Percentiles rank a stretch among this genome's conserved stretches.
These are phyloP conservation scores for Dryobates pubescens DNA, from an alignment of 2,797 vertebrate genomes.

Conservation along the genomic window DNA sequence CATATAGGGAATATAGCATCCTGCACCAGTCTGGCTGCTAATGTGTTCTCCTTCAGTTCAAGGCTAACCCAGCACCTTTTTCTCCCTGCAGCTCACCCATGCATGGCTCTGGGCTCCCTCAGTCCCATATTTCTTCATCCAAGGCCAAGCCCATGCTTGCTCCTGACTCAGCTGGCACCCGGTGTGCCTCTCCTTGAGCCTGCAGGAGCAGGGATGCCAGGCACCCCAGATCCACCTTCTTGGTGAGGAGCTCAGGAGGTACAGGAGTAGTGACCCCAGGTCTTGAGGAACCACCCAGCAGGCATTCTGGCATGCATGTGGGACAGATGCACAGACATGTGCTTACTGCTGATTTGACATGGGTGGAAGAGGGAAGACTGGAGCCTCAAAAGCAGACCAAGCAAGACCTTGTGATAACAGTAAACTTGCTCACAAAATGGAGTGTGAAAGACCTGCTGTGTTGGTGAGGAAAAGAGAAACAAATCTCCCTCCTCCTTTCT, in stretches of 20 bases:
- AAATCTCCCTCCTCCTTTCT: neutral
- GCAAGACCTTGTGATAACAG: neutral
- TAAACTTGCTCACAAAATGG: neutral
- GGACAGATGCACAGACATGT: accelerated
- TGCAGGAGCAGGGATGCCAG: accelerated
- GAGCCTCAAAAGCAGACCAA: neutral
- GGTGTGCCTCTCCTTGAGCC: accelerated
- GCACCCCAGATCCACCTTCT: neutral
- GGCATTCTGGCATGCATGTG: neutral
- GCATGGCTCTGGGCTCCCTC: neutral
- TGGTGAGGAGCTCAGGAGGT: neutral
- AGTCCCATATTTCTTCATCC: neutral
- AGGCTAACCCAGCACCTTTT: neutral
- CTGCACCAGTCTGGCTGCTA: neutral
- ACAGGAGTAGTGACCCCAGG: accelerated
- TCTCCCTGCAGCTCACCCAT: neutral
- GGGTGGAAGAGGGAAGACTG: neutral
- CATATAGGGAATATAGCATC: neutral
- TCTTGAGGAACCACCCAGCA: accelerated
- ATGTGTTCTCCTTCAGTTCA: neutral
- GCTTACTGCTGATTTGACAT: neutral
- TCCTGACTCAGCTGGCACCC: neutral
- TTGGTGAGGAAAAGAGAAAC: neutral
- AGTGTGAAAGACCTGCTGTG: neutral
- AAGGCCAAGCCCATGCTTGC: accelerated